phyloP scores from a whole-genome alignment of 2,888 invertebrate genomes.

The Drosophila pegasa region DNA sequence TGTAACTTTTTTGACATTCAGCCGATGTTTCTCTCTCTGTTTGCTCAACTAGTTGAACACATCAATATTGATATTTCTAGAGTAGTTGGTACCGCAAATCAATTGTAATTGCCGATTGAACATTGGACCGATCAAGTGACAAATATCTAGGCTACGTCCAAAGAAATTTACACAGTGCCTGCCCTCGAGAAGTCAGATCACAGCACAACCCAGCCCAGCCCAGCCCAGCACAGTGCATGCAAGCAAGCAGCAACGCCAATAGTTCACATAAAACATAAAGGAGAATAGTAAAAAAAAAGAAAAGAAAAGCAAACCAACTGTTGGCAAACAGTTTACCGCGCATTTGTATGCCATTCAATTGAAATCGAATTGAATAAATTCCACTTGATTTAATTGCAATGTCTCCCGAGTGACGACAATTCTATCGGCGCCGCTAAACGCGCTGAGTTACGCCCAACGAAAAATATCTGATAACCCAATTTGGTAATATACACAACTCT shows the following conservation, averaged over 20 bases:
- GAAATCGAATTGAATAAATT: slow-evolving; percentile 79
- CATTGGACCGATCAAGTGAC: slow-evolving; percentile 69
- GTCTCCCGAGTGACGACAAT: slow-evolving; percentile 67
- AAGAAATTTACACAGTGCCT: slow-evolving; percentile 62
- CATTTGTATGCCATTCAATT: slow-evolving; percentile 70
- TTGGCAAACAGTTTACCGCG: slow-evolving; percentile 54
- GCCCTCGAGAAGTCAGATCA: slow-evolving; percentile 54
- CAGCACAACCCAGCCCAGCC: slow-evolving; percentile 32
- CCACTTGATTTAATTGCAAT: slow-evolving; percentile 77
- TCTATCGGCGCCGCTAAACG: slow-evolving; percentile 34
- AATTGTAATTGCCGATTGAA: slow-evolving; percentile 69
- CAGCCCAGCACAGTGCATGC: slow-evolving; percentile 35
- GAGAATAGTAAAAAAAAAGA: slow-evolving; percentile 9
- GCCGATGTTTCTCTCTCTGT: background rate
- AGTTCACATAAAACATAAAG: slow-evolving; percentile 6
- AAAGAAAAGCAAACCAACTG: slow-evolving; percentile 20
- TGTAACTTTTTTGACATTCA: slow-evolving; percentile 1
- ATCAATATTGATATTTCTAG: slow-evolving; percentile 51
- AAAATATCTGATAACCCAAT: slow-evolving; percentile 35
- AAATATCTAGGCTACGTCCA: slow-evolving; percentile 67
- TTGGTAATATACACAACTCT: slow-evolving; percentile 15
- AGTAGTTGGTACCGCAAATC: slow-evolving; percentile 55
- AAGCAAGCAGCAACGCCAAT: slow-evolving; percentile 36
- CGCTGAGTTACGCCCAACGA: slow-evolving; percentile 41
- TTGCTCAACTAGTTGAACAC: slow-evolving; percentile 23